Percentiles rank a stretch among this genome's conserved stretches.
These are phyloP conservation scores for Sternarchorhynchus goeldii DNA, from an alignment of 2,797 vertebrate species.

Conservation along the genomic window DNA sequence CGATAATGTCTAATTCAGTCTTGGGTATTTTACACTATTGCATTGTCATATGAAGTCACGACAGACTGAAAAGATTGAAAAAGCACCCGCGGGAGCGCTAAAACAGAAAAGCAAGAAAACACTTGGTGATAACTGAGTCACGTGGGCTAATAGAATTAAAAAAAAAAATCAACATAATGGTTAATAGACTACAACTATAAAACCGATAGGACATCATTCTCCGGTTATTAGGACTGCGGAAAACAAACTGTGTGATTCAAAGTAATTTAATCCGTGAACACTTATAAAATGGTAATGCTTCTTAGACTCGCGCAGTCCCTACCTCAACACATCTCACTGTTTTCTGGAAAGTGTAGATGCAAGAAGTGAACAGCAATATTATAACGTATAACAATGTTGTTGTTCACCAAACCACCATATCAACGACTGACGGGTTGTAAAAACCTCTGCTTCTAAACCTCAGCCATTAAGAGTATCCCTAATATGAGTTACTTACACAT, in stretches of 20 bases:
- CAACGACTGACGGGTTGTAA: background rate
- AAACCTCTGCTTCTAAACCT: background rate
- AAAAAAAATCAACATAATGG: slow-evolving; percentile 9
- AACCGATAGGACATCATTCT: background rate
- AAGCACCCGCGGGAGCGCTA: background rate
- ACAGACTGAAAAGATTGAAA: background rate
- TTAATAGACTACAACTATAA: background rate
- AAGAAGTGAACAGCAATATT: too few relatives aligned
- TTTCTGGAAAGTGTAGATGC: background rate
- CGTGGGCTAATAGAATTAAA: slow-evolving; percentile 11
- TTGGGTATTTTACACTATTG: too few relatives aligned
- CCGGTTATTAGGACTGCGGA: background rate
- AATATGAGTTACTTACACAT: slow-evolving; percentile 81
- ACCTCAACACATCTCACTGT: background rate
- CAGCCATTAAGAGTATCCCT: slow-evolving; percentile 3
- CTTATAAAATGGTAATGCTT: background rate
- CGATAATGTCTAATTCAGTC: too few relatives aligned
- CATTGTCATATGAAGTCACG: background rate
- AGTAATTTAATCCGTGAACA: background rate
- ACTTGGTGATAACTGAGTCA: slow-evolving; percentile 21
- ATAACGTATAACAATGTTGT: too few relatives aligned
- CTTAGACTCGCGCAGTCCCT: background rate
- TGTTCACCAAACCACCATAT: background rate
- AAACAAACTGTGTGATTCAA: background rate
- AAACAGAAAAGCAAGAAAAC: slow-evolving; percentile 4